These are phyloP conservation scores for Emydura subglobosa DNA, from an alignment of 2,113 vertebrate species.

Conservation along the genomic window DNA sequence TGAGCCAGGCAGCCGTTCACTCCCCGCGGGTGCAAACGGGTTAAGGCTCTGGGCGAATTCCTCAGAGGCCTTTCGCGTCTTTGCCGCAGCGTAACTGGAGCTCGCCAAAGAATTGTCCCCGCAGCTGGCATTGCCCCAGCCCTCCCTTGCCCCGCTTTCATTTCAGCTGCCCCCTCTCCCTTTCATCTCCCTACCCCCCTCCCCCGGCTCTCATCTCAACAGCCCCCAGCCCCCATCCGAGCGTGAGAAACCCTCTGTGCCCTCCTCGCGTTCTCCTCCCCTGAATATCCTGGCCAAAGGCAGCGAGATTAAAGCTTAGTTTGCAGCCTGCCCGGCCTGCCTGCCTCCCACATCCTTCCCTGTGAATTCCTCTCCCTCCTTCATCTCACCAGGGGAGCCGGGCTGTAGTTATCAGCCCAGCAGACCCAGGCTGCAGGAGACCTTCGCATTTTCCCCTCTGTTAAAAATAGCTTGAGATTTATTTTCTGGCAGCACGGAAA, in stretches of 20 bases:
- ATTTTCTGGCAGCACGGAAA: slow-evolving; percentile 77
- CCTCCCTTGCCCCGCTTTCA: background rate
- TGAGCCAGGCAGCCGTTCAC: background rate
- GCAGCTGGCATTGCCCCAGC: background rate
- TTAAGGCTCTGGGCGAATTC: background rate
- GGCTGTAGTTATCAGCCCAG: background rate
- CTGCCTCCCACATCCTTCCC: slow-evolving; percentile 59
- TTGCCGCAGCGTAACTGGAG: background rate
- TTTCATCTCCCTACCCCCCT: background rate
- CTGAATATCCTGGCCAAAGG: background rate
- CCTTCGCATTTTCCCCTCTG: slow-evolving; percentile 64
- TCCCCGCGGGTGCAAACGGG: background rate
- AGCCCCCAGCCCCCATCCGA: background rate
- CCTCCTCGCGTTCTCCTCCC: background rate
- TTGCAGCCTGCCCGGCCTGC: background rate
- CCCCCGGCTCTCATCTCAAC: background rate
- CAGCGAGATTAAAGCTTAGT: slow-evolving; percentile 39
- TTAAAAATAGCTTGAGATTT: slow-evolving; percentile 79
- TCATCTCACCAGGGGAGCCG: slow-evolving; percentile 57
- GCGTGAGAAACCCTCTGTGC: background rate
- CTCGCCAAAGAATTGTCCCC: background rate
- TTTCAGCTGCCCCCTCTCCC: background rate
- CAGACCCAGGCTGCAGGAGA: slow-evolving; percentile 40
- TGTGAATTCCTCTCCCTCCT: slow-evolving; percentile 25
- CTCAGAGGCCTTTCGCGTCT: background rate